Evolutionary conservation across 2,888 invertebrate species (phyloP).

Genomic region (Neria commutata): DNA sequence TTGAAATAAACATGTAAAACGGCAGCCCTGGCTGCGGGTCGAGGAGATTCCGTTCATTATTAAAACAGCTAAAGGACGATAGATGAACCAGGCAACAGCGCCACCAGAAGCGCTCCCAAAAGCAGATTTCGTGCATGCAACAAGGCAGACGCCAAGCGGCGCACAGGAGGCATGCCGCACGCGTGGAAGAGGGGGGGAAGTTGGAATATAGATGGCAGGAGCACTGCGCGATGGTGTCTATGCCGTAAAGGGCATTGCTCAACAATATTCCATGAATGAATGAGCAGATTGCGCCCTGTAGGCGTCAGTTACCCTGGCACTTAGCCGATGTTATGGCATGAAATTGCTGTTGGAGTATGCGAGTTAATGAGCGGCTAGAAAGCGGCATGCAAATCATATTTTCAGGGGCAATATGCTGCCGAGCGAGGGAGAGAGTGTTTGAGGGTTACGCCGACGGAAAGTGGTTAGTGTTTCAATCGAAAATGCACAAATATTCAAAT

Average conservation of each 20-base stretch:
- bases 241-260: neutral
- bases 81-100: neutral
- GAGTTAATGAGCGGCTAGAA: neutral
- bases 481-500: no score
- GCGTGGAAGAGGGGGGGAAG: neutral
- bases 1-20: no score
- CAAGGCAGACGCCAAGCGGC: neutral
- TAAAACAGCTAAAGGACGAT: conserved; percentile 6
- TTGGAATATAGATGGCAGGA: neutral
- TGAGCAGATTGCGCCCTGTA: conserved; percentile 3
- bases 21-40: no score
- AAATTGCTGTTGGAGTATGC: conserved; percentile 19
- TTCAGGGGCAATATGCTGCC: no score
- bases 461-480: no score
- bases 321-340: conserved; percentile 17
- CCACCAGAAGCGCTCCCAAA: neutral
- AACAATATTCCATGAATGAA: conserved; percentile 10
- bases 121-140: neutral
- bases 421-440: no score
- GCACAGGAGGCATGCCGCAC: neutral
- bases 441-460: no score
- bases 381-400: no score
- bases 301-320: conserved; percentile 14
- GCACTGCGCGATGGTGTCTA: neutral
- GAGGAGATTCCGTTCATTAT: conserved; percentile 23